Evolutionary conservation across 2,113 vertebrate species (phyloP), one percentile per base, ranked within the genome.

Genomic region (Neoarius graeffei): DNA sequence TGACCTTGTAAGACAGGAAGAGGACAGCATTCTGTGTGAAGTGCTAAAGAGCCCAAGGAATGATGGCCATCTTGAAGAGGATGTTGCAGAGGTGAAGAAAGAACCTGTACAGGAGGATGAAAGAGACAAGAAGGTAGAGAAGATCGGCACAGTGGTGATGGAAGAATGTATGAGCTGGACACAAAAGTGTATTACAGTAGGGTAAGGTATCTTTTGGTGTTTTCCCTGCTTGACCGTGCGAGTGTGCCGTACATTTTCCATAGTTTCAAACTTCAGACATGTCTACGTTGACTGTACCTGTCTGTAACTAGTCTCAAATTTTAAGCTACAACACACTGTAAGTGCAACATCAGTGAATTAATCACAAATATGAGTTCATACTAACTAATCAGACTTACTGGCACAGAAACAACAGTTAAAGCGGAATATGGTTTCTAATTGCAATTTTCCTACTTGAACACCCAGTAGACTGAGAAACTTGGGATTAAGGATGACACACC

Each of bases 141-240:
- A 57, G 35, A 23, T 2, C 3, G 62, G n/a, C 10, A 56, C 50
- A 56, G 81, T 17, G 30, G 64, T n/a, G 8, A 74, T 73, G 76
- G 54, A 35, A 7, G 85, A 80, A 17, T 0, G 8, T 56, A 48
- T 69, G 11, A 79, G 54, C 25, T 7, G 67, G 1, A 81, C 76
- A 7, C 42, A 62, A 1, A 23, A 50, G 14, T 76, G 82, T 80
- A 42, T 60, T 74, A 91, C 85, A 57, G 64, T 87, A 57, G 88
- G 88, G 90, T 89, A 83, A 87, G 69, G 57, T 17, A 42, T 81
- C 19, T 42, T 56, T 69, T 77, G 5, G 8, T 52, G 50, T 71
- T 69, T 84, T 66, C 13, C 14, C 23, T 85, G 11, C 19, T 15
- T 35, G 17, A 52, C 13, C 48, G 8, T 48, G 13, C 19, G 30